Base-by-base conservation (phyloP, 2,888 invertebrate species). In the Rotaria magnacalcarata region DNA sequence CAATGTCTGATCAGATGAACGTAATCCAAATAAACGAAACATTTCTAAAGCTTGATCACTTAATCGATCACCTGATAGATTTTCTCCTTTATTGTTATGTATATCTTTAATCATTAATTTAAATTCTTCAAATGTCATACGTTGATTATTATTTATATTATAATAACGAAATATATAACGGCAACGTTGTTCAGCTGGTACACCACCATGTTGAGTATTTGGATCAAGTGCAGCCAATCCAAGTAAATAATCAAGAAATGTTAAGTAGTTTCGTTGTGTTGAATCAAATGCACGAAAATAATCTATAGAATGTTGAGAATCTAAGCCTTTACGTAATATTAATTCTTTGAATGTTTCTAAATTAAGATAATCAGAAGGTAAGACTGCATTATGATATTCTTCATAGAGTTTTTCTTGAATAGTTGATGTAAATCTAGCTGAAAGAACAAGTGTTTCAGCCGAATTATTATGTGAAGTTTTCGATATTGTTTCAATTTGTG, bases 181-280 rank as follows among this genome's bases (percentile, higher is more conserved):
- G 90, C 94, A 94, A 58, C 94, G 91, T 88, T 94, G 92, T 90
- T 94, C 94, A 0, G 94, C 94, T 0, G 93, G 92, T 52, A 92
- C 88, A 0, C 94, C 93, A 34, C 93, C 93, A 90, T 94, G 94
- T 84, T 92, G 93, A 0, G 94, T 94, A 60, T 89, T 90, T 0
- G 94, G 94, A 88, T 94, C 94, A 88, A 94, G 89, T 0, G 93
- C 93, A 2, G 94, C 94, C 52, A 93, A 88, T 89, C 94, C 93
- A 88, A 93, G 90, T 88, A 94, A 89, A 87, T 56, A 67, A 47
- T 80, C 80, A 24, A 80, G 0, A n/a, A 24, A 80, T 14, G 80
- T 80, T 24, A 80, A 47, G 47, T 80, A 80, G 47, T 47, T 80
- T 80, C 80, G 43, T 80, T 80, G 80, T 80, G 80, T 47, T n/a